A percentile compares a stretch with the other conserved stretches of the same genome.
These are phyloP conservation scores for Arge pagana DNA, from an alignment of 2,888 invertebrate species.

Conservation along the genomic window DNA sequence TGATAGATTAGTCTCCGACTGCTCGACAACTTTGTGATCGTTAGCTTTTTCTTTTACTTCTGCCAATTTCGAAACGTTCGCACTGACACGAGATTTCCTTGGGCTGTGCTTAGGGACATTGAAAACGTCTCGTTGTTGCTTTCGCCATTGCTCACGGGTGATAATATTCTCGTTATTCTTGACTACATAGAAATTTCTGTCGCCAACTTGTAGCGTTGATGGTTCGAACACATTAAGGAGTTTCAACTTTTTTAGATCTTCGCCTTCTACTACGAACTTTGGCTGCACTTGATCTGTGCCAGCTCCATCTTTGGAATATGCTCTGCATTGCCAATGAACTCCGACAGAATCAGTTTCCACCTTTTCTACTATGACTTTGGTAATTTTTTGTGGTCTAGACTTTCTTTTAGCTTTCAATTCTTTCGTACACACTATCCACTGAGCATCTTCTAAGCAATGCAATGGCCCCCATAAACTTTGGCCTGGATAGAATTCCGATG, in stretches of 20 bases:
- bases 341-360: constrained; percentile 80
- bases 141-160: constrained; percentile 78
- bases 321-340: constrained; percentile 87
- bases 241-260: constrained; percentile 81
- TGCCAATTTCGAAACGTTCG: constrained; percentile 38
- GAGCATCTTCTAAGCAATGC: constrained; percentile 75
- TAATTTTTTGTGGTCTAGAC: constrained; percentile 55
- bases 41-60: constrained; percentile 41
- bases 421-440: constrained; percentile 80
- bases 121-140: constrained; percentile 52
- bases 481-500: constrained; percentile 71
- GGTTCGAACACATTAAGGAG: constrained; percentile 85
- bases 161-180: constrained; percentile 75
- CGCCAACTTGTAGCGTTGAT: constrained; percentile 87
- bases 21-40: constrained; percentile 22
- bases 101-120: constrained; percentile 55
- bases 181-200: constrained; percentile 82
- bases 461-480: constrained; percentile 76
- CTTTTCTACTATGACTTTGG: constrained; percentile 75
- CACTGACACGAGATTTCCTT: constrained; percentile 45
- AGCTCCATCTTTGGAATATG: constrained; percentile 65
- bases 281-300: constrained; percentile 70
- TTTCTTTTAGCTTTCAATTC: constrained; percentile 66
- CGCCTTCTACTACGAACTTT: constrained; percentile 70
- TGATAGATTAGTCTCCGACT: constrained; percentile 30